Evolutionary conservation across 1,140 invertebrate species (phyloP).

Genomic region (Drosophila subpulchrella): DNA sequence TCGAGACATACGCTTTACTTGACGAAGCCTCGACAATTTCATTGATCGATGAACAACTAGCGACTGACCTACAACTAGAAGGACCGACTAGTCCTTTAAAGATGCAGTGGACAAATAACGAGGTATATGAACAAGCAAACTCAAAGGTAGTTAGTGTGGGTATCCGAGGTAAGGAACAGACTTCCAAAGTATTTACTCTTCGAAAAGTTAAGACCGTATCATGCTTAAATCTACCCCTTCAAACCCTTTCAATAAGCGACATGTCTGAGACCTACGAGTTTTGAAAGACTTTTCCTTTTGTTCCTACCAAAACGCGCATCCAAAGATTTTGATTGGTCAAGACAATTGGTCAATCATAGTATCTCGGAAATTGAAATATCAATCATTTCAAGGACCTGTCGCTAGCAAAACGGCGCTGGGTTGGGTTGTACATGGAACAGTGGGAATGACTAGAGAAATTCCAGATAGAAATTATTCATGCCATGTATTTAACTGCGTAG

Average conservation of each 20-base stretch:
- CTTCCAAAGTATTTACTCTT: constrained; percentile 9
- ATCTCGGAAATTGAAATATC: constrained; percentile 4
- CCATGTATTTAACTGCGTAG: neutral
- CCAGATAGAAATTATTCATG: neutral
- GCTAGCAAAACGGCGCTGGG: constrained; percentile 1
- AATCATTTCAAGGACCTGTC: constrained; percentile 3
- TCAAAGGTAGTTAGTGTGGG: constrained; percentile 22
- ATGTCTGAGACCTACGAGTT: neutral
- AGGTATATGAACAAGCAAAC: constrained; percentile 3
- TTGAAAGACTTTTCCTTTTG: neutral
- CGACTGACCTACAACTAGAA: constrained; percentile 15
- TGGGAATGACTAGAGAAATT: neutral
- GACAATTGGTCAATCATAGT: constrained; percentile 8
- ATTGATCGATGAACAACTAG: constrained; percentile 15
- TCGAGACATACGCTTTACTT: constrained; percentile 15
- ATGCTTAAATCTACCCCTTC: constrained; percentile 4
- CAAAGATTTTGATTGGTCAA: constrained; percentile 10
- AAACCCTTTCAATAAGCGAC: neutral
- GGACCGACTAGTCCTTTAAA: constrained; percentile 11
- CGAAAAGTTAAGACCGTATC: constrained; percentile 10
- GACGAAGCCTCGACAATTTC: constrained; percentile 26
- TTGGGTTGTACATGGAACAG: constrained; percentile 14
- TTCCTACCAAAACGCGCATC: neutral
- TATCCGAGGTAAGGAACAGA: neutral
- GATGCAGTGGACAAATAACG: constrained; percentile 23